Conservation (phyloP, 2,797 vertebrate genomes). For the Falco concolor region DNA sequence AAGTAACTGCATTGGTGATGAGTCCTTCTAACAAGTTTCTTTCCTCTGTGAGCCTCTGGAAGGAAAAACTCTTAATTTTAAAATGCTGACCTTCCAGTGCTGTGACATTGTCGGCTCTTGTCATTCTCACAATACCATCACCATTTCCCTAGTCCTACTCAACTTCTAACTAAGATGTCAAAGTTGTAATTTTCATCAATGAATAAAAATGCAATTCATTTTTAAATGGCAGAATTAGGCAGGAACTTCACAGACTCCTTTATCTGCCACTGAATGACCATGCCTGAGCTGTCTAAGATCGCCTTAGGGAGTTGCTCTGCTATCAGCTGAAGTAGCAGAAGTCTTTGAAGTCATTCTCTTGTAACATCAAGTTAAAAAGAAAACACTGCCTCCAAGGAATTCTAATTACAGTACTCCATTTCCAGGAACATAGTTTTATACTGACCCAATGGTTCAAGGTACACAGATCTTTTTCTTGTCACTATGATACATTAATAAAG, state of each 20-base stretch:
- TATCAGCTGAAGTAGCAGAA: slow-evolving; percentile 48
- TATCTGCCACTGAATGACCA: slow-evolving; percentile 28
- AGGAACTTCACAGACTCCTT: slow-evolving; percentile 46
- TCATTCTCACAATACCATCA: neutral
- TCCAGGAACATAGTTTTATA: slow-evolving; percentile 24
- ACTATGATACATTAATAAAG: neutral
- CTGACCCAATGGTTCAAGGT: neutral
- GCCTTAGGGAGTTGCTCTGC: slow-evolving; percentile 3
- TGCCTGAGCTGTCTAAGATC: slow-evolving; percentile 2
- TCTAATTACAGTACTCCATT: slow-evolving; percentile 44
- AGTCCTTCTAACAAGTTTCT: neutral
- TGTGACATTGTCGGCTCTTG: neutral
- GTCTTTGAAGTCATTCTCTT: slow-evolving; percentile 44
- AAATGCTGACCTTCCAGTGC: neutral
- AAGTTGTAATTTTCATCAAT: slow-evolving; percentile 18
- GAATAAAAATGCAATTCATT: slow-evolving; percentile 18
- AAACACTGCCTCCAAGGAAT: slow-evolving; percentile 25
- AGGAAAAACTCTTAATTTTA: neutral
- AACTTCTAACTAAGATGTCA: slow-evolving; percentile 25
- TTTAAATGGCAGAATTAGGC: slow-evolving; percentile 46
- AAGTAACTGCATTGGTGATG: neutral
- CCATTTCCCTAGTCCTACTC: neutral
- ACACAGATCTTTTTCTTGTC: neutral
- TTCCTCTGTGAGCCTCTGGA: neutral
- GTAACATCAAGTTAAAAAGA: slow-evolving; percentile 47